Evolutionary conservation across 2,888 invertebrate genomes (phyloP), one percentile per base, ranked within the genome.

Genomic region (Tipula unca): DNA sequence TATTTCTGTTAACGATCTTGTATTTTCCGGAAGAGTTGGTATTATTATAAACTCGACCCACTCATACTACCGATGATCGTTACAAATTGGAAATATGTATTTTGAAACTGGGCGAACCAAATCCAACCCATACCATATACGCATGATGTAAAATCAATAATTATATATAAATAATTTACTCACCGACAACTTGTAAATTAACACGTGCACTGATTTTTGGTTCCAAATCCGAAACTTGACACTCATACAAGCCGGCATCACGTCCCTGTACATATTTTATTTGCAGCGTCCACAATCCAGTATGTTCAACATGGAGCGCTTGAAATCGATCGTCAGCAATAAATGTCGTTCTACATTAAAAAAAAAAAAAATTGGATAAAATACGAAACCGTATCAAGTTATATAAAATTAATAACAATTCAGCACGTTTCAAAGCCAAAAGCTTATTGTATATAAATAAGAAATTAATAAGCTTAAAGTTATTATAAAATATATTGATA

Each of bases 121-220:
- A n/a, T n/a, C n/a, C n/a, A n/a, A n/a, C n/a, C n/a, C n/a, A n/a
- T n/a, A n/a, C n/a, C n/a, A n/a, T n/a, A n/a, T n/a, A n/a, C n/a
- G n/a, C n/a, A n/a, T n/a, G n/a, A n/a, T n/a, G n/a, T n/a, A n/a
- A n/a, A n/a, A n/a, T n/a, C n/a, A n/a, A n/a, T n/a, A n/a, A 32
- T 32, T 32, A 3, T 32, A 5, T 32, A 32, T 1, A 32, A 1
- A 1, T 32, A 10, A 8, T 39, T 13, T 54, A 54, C 48, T 54
- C 17, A 97, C 97, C 97, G 90, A 97, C 96, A 88, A 97, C 97
- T 91, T 96, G 96, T 90, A 97, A 94, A 90, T 95, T 95, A 91
- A 97, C 95, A 92, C 96, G 95, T 92, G 96, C 96, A 92, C 97
- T 97, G 94, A 96, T 96, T 93, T 97, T 97, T 89, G 97, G 97